Evolutionary conservation across 2,797 vertebrate genomes (phyloP).

Genomic region (Emydoidea blandingii): DNA sequence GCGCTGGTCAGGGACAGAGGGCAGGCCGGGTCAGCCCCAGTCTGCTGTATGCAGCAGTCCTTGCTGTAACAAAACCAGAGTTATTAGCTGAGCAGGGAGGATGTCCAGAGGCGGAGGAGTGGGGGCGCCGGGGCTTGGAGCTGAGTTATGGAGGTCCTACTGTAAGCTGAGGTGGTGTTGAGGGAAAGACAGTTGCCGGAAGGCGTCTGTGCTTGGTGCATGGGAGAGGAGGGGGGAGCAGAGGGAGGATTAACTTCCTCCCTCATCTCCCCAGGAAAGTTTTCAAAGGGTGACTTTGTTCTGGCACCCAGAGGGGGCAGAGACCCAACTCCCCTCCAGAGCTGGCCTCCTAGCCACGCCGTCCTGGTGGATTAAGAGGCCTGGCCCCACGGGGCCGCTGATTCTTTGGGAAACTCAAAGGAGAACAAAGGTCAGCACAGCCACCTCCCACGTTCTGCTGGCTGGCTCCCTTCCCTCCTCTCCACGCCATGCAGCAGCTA

Average conservation of each 20-base stretch:
- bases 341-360: no score
- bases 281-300: not conserved
- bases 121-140: not conserved
- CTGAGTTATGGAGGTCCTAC: not conserved
- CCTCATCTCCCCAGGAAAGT: rapidly evolving
- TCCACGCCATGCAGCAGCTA: not conserved
- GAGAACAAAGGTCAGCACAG: not conserved
- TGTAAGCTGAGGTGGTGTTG: rapidly evolving
- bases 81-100: not conserved
- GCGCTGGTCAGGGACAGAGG: not conserved
- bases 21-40: not conserved
- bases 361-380: not conserved
- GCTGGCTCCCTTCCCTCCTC: not conserved
- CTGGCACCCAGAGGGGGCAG: not conserved
- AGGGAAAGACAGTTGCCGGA: rapidly evolving
- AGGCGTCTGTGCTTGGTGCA: rapidly evolving
- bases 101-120: not conserved
- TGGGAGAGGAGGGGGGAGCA: rapidly evolving
- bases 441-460: not conserved
- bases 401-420: not conserved
- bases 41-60: not conserved
- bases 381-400: not conserved
- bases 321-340: rapidly evolving
- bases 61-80: not conserved
- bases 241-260: rapidly evolving